A percentile compares a stretch with the other conserved stretches of the same genome.
These are phyloP conservation scores for Ladona fulva DNA, from an alignment of 1,140 invertebrate species.

Conservation along the genomic window DNA sequence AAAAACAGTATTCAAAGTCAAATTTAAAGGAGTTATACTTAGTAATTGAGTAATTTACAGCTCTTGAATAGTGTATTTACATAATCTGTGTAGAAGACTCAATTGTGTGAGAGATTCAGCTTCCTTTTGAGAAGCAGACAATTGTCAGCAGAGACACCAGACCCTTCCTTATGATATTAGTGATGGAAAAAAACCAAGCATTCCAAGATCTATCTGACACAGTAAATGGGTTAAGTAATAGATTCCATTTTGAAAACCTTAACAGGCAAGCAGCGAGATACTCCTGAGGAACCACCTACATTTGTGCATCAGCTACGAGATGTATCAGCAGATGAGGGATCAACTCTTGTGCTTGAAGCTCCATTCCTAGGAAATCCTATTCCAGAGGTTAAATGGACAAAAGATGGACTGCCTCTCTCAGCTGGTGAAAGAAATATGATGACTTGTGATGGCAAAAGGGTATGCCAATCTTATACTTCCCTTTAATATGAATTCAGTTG, in stretches of 20 bases:
- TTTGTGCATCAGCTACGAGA: slow-evolving; percentile 67
- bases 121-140: too few relatives aligned
- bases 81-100: too few relatives aligned
- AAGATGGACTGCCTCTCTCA: slow-evolving; percentile 57
- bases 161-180: too few relatives aligned
- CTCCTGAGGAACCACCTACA: slow-evolving; percentile 59
- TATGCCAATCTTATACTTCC: slow-evolving; percentile 25
- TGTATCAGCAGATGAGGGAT: slow-evolving; percentile 65
- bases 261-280: slow-evolving; percentile 45
- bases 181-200: too few relatives aligned
- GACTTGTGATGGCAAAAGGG: slow-evolving; percentile 71
- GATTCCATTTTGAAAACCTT: not conserved
- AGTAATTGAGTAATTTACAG: too few relatives aligned
- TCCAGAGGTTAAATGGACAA: slow-evolving; percentile 74
- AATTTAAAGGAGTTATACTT: too few relatives aligned
- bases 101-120: too few relatives aligned
- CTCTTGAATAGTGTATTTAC: too few relatives aligned
- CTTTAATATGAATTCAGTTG: not conserved
- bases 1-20: too few relatives aligned
- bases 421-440: slow-evolving; percentile 55
- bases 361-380: slow-evolving; percentile 73
- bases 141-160: too few relatives aligned
- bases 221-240: too few relatives aligned
- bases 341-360: slow-evolving; percentile 51
- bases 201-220: too few relatives aligned